Evolutionary conservation across 23 tunicate species (phyloP), one percentile per base, ranked within the genome.

Genomic region (Styela plicata): DNA sequence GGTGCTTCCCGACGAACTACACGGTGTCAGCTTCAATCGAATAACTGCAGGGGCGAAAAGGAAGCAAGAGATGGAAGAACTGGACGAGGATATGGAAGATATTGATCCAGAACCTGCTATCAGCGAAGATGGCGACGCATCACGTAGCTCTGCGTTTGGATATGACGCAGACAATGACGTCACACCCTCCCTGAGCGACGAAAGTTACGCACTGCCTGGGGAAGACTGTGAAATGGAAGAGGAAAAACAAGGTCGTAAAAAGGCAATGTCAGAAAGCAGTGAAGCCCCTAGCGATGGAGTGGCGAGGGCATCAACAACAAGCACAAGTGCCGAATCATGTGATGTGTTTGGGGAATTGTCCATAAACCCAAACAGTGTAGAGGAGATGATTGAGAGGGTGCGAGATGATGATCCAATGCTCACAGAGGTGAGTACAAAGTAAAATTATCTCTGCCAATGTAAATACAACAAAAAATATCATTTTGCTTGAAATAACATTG

Each of bases 341-440:
- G 98, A 93, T 83, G 91, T 93, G 74, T 84, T 93, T 67, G 93
- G 89, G 27, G 98, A 93, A 36, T 81, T 88, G 64, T 93, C 98
- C 25, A 86, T 85, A 53, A 93, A 86, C 44, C 82, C 98, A 2
- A 88, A 88, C 80, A 88, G 93, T 87, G 98, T 93, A 2, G 98
- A 93, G 63, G 98, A 93, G 21, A 88, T 79, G 80, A 68, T 93
- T 67, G 63, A 80, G 23, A 63, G 98, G 53, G 69, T 93, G 35
- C 80, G 93, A 87, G 85, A 93, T 24, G 67, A 93, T 70, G 98
- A 93, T 63, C 85, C 76, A 24, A 64, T 82, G 32, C 67, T 93
- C 69, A 69, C 74, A 19, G 98, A 93, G 87, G 98, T 93, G 32
- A 69, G 77, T 37, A n/a, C n/a, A n/a, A n/a, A n/a, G n/a, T n/a